Evolutionary conservation across 2,888 invertebrate species (phyloP).

Genomic region (Myopa tessellatipennis): DNA sequence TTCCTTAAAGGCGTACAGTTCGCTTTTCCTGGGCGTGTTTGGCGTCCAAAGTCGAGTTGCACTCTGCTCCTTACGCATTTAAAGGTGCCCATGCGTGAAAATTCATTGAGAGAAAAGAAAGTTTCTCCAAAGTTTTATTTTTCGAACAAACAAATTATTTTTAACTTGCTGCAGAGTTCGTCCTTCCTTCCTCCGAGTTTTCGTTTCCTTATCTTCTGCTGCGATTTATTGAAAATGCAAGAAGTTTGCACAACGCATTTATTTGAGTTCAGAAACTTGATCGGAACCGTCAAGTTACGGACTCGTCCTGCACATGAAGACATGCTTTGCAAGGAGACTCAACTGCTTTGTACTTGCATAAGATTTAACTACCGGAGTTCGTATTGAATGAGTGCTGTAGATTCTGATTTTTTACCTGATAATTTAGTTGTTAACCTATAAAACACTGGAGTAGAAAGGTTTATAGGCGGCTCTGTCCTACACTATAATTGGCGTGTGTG

Average conservation of each 20-base stretch:
- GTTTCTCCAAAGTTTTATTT: conserved; percentile 2
- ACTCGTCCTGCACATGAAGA: neutral
- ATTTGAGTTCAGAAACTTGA: conserved; percentile 4
- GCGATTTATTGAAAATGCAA: conserved; percentile 12
- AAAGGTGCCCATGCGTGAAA: conserved; percentile 39
- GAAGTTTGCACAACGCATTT: conserved; percentile 8
- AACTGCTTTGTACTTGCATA: too few relatives aligned
- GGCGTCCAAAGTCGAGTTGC: conserved; percentile 1
- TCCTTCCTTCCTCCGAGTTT: neutral
- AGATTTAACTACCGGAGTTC: too few relatives aligned
- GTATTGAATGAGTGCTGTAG: too few relatives aligned
- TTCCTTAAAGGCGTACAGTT: too few relatives aligned
- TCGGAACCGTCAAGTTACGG: conserved; percentile 2
- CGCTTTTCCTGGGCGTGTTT: neutral
- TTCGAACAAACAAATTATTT: conserved; percentile 34
- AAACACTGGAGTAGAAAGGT: too few relatives aligned
- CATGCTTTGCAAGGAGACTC: too few relatives aligned
- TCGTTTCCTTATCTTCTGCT: neutral
- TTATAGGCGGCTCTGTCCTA: neutral
- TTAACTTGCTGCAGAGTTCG: conserved; percentile 2
- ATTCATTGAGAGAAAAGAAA: conserved; percentile 33
- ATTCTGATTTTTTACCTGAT: too few relatives aligned
- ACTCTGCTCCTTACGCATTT: neutral
- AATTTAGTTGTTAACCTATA: too few relatives aligned
- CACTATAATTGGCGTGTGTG: neutral